Conservation (phyloP, 2,113 vertebrate genomes). For the Deroptyus accipitrinus region DNA sequence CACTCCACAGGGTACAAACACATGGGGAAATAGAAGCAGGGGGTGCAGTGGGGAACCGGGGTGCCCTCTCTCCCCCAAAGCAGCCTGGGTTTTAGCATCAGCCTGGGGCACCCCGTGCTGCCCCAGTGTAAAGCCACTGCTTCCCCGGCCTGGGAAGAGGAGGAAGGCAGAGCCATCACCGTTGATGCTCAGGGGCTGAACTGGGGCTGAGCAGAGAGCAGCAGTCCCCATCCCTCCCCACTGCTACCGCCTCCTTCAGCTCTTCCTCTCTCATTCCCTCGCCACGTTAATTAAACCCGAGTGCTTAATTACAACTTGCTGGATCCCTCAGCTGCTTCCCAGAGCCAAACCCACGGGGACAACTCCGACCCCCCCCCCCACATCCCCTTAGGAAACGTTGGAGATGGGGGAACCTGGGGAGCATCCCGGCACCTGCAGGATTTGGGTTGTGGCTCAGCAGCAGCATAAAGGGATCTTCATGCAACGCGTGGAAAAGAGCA, state of each 20-base stretch:
- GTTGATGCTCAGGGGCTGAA: not conserved
- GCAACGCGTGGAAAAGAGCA: not conserved
- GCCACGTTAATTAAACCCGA: constrained; percentile 5
- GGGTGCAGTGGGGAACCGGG: no score
- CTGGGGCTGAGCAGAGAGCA: not conserved
- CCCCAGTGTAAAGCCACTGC: fast-evolving
- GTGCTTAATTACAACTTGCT: not conserved
- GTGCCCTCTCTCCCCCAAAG: no score
- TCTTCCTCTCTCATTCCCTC: not conserved
- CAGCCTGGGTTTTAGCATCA: not conserved
- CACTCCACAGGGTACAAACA: fast-evolving
- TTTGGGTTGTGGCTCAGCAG: not conserved
- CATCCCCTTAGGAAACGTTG: not conserved
- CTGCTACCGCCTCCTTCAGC: not conserved
- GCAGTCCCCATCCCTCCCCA: not conserved
- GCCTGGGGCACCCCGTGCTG: not conserved
- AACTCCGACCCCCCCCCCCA: fast-evolving
- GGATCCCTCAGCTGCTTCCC: not conserved
- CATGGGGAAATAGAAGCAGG: not conserved
- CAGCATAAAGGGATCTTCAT: not conserved
- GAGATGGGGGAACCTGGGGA: not conserved
- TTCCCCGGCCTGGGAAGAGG: not conserved
- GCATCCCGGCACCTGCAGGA: fast-evolving
- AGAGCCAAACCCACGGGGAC: not conserved
- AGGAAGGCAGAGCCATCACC: not conserved